Base-by-base conservation (phyloP, 1,140 invertebrate genomes). In the Drosophila kanapiae region DNA sequence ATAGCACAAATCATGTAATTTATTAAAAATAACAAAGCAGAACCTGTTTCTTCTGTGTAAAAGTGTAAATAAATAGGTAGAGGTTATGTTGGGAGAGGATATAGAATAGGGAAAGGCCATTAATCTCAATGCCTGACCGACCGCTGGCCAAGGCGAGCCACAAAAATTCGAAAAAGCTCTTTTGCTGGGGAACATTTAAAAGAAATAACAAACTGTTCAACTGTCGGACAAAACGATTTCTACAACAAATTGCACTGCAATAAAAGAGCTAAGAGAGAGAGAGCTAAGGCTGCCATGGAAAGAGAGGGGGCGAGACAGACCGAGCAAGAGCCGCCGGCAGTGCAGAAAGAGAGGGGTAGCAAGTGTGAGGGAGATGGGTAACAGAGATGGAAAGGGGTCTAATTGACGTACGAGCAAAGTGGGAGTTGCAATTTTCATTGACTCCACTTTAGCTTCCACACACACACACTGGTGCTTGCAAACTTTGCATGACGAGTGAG, bases 371-470 rank as follows among this genome's bases (percentile, higher is more conserved):
- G 16, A 53, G 49, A 48, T 4, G 27, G 29, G 29, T 14, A n/a
- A 9, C 31, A 6, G 9, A 51, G 29, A 54, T 10, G 51, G 29
- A 42, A 64, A 78, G 76, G 48, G 79, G 74, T 92, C 75, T 86
- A 92, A 92, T 91, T 92, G 91, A 92, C 91, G 80, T 83, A 92
- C 91, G 91, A 92, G 91, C 87, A 86, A 90, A 86, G 78, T 82
- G 91, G 91, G 91, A 92, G 87, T 92, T 91, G 84, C 90, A 90
- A 91, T 90, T 91, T 91, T 91, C 90, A 91, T 91, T 86, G 90
- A 90, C 84, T 90, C 90, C 90, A 91, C 90, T 91, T 91, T 91
- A 91, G 85, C 45, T 59, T 60, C 70, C 78, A 68, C 47, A 71
- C 59, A 72, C 72, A 29, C 42, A 49, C 11, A 9, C 3, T 18